These are phyloP conservation scores for Portevinia maculata DNA, from an alignment of 2,888 invertebrate genomes.

Conservation along the genomic window DNA sequence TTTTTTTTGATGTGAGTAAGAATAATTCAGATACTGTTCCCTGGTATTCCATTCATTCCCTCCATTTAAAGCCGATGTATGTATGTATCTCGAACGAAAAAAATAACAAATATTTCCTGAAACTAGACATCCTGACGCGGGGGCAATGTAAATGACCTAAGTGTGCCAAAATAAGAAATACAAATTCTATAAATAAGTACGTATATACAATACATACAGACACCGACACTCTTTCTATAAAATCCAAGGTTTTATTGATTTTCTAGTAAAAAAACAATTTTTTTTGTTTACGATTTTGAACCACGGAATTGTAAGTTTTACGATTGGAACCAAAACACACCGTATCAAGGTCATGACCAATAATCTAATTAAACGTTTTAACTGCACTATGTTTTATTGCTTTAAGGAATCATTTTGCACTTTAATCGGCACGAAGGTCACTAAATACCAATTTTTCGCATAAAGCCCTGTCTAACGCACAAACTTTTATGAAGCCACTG, in stretches of 20 bases:
- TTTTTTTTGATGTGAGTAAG: no score
- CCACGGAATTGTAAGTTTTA: slow-evolving; percentile 16
- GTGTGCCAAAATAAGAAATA: slow-evolving; percentile 12
- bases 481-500: no score
- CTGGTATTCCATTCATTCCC: background rate
- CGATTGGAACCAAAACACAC: slow-evolving; percentile 1
- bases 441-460: no score
- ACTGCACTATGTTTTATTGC: background rate
- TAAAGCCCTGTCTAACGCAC: no score
- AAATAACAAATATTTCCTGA: background rate
- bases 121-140: slow-evolving; percentile 51
- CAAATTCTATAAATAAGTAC: slow-evolving; percentile 31
- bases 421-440: background rate
- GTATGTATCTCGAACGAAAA: background rate
- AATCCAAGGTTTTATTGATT: slow-evolving; percentile 36
- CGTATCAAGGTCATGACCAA: slow-evolving; percentile 43
- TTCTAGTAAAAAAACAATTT: slow-evolving; percentile 23
- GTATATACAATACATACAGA: slow-evolving; percentile 17
- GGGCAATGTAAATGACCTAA: slow-evolving; percentile 46
- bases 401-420: background rate
- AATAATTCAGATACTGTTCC: background rate
- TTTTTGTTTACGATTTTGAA: slow-evolving; percentile 14
- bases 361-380: slow-evolving; percentile 14
- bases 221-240: background rate
- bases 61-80: background rate